A percentile compares a stretch with the other conserved stretches of the same genome.
These are phyloP conservation scores for Squalus acanthias DNA, from an alignment of 2,797 vertebrate genomes.

Conservation along the genomic window DNA sequence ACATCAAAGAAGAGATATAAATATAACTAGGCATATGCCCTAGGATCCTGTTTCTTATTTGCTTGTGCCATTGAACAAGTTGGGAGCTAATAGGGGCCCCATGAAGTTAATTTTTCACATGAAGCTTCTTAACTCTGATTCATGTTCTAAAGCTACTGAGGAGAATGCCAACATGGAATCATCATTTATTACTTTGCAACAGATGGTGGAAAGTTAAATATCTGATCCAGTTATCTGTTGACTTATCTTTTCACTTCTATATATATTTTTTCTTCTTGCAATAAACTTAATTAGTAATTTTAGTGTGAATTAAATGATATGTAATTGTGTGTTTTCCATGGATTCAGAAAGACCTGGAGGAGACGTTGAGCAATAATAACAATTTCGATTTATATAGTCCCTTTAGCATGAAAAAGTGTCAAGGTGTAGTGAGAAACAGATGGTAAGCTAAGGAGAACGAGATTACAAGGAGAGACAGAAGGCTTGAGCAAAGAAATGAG, in stretches of 20 bases:
- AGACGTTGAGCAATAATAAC: not conserved
- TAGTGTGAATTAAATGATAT: not conserved
- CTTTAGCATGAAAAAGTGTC: not conserved
- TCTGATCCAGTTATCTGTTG: not conserved
- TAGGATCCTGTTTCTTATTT: not conserved
- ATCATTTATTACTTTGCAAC: conserved; percentile 4
- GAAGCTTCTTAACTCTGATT: not conserved
- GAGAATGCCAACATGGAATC: not conserved
- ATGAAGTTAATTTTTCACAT: not conserved
- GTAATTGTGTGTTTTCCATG: not conserved
- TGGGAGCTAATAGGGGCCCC: not conserved
- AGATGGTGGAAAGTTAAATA: not conserved
- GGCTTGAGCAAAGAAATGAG: not conserved
- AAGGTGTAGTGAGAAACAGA: not conserved
- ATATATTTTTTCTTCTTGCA: not conserved
- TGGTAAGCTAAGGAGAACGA: not conserved
- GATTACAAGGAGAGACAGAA: not conserved
- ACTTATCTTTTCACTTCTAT: not conserved
- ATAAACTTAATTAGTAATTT: not conserved
- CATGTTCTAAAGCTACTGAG: not conserved
- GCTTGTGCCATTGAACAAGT: not conserved
- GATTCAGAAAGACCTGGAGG: not conserved
- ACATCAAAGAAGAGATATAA: not conserved
- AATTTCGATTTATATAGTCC: not conserved
- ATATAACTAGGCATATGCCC: not conserved